Percentiles rank a stretch among this genome's conserved stretches.
phyloP scores from a whole-genome alignment of 2,888 invertebrate species.

The Orchesella flavescens region DNA sequence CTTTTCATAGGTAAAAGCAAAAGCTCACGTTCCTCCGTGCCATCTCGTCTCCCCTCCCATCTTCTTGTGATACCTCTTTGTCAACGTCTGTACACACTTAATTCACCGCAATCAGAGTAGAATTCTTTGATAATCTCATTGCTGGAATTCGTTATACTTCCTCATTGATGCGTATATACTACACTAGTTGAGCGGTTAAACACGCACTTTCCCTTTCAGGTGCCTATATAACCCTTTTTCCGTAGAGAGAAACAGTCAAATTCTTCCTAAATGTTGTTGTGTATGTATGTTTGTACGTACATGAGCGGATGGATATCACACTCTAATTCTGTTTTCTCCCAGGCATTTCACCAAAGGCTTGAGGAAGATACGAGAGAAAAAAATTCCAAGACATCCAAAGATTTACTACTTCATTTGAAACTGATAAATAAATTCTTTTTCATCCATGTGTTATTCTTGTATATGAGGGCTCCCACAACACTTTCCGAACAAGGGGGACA shows the following conservation, averaged over 20 bases:
- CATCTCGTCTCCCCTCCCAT: constrained; percentile 21
- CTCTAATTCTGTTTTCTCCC: constrained; percentile 18
- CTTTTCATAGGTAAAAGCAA: background rate
- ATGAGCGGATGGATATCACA: background rate
- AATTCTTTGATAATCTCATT: constrained; percentile 59
- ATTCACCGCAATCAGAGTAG: constrained; percentile 62
- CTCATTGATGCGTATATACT: constrained; percentile 28
- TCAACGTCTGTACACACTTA: constrained; percentile 61
- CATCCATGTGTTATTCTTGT: constrained; percentile 30
- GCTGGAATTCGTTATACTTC: constrained; percentile 32
- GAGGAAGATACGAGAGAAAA: background rate
- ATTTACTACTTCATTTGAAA: constrained; percentile 62
- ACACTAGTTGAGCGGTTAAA: background rate
- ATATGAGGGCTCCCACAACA: background rate
- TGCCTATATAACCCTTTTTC: constrained; percentile 28
- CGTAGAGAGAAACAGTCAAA: background rate
- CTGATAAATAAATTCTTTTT: constrained; percentile 56
- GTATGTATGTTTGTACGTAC: background rate
- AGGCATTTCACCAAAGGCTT: background rate
- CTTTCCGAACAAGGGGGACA: constrained; percentile 6
- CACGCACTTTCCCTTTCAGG: background rate
- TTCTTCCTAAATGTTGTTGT: background rate
- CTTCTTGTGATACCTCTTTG: constrained; percentile 42
- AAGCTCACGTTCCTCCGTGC: constrained; percentile 23
- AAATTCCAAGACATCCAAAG: constrained; percentile 39